These are phyloP conservation scores for Drosophila jambulina DNA, from an alignment of 1,140 invertebrate genomes.

Conservation along the genomic window DNA sequence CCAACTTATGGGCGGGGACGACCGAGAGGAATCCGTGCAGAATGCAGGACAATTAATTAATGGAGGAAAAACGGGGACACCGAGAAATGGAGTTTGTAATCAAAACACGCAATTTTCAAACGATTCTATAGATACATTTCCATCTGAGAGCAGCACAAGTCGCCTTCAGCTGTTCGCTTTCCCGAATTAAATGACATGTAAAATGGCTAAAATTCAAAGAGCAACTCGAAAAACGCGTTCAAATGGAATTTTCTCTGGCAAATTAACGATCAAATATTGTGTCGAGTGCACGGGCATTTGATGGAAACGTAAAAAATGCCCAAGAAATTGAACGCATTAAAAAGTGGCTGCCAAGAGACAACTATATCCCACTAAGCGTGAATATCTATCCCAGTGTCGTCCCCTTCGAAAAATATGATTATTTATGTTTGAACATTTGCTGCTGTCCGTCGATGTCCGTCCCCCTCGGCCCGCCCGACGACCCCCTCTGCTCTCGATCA, in stretches of 20 bases:
- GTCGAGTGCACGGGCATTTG: conserved; percentile 57
- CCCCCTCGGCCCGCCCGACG: neutral
- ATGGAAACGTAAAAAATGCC: conserved; percentile 46
- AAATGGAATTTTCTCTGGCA: conserved; percentile 56
- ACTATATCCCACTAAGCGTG: conserved; percentile 43
- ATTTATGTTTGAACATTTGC: conserved; percentile 82
- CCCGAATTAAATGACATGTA: conserved; percentile 57
- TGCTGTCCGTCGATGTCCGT: conserved; percentile 66
- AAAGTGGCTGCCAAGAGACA: conserved; percentile 66
- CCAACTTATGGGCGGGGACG: conserved; percentile 37
- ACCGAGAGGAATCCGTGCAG: neutral
- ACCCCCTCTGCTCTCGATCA: conserved; percentile 22
- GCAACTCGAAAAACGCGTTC: conserved; percentile 48
- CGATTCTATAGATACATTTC: conserved; percentile 10
- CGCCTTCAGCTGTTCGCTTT: conserved; percentile 62
- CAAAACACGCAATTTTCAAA: neutral
- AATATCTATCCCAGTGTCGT: conserved; percentile 3
- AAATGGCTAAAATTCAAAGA: conserved; percentile 45
- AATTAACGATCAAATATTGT: conserved; percentile 71
- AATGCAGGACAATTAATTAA: conserved; percentile 14
- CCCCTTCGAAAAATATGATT: conserved; percentile 49
- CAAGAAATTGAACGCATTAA: conserved; percentile 52
- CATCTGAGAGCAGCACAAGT: neutral
- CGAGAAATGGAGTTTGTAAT: neutral
- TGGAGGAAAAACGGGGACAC: conserved; percentile 11